Conservation (phyloP, 2,113 vertebrate genomes). For the Neolamprologus brichardi region DNA sequence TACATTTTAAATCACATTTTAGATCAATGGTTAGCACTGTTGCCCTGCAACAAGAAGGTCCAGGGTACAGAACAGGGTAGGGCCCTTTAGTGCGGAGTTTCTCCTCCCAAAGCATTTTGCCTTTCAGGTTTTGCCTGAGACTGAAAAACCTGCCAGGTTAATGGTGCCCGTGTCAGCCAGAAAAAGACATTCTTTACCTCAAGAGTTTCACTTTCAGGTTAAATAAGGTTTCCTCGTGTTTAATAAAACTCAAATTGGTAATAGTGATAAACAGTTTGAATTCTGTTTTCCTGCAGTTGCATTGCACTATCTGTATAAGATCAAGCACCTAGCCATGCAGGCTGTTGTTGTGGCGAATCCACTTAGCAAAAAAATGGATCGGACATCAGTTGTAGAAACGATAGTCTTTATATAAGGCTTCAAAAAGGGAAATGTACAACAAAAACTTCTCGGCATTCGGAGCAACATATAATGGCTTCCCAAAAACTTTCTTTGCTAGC, state of each 20-base stretch:
- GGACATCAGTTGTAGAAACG: too few relatives aligned
- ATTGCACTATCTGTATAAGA: neutral
- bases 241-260: neutral
- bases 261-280: neutral
- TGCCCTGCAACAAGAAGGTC: neutral
- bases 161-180: accelerated
- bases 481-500: too few relatives aligned
- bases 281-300: neutral
- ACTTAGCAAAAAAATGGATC: too few relatives aligned
- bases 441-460: too few relatives aligned
- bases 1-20: neutral
- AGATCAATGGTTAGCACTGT: neutral
- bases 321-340: neutral
- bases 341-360: too few relatives aligned
- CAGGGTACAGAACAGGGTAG: neutral
- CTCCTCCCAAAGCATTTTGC: neutral
- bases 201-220: neutral
- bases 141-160: neutral
- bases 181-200: neutral
- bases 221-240: accelerated
- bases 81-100: neutral
- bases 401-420: too few relatives aligned
- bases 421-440: too few relatives aligned
- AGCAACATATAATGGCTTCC: too few relatives aligned
- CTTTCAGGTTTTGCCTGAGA: neutral